Percentiles rank a stretch among this genome's conserved stretches.
Conservation (phyloP, 2,797 vertebrate genomes). For the Agapornis canus region DNA sequence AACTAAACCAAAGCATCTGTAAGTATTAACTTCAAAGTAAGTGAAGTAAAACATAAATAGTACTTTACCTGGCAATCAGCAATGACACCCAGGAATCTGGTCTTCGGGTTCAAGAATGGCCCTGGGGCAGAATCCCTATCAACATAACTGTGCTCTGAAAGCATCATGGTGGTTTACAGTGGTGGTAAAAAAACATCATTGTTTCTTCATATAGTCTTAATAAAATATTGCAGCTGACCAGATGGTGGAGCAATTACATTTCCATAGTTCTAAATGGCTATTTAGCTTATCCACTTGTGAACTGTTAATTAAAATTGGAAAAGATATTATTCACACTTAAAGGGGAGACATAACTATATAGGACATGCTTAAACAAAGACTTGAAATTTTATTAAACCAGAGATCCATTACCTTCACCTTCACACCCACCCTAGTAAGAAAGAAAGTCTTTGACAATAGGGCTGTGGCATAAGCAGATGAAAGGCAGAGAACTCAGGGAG, state of each 20-base stretch:
- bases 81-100: background rate
- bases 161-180: background rate
- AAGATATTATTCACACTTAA: constrained; percentile 37
- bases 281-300: constrained; percentile 67
- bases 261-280: constrained; percentile 74
- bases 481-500: background rate
- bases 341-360: constrained; percentile 17
- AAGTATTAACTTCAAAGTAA: background rate
- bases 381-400: background rate
- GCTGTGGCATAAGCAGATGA: background rate
- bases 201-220: constrained; percentile 57
- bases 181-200: background rate
- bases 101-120: background rate
- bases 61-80: background rate
- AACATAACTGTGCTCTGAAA: background rate
- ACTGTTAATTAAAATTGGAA: constrained; percentile 64
- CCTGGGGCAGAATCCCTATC: background rate
- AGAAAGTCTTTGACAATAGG: constrained; percentile 15
- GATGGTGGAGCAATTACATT: constrained; percentile 84
- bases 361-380: background rate
- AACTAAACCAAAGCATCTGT: background rate
- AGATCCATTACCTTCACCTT: constrained; percentile 29
- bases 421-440: background rate
- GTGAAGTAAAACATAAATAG: background rate
- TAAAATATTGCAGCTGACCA: constrained; percentile 81